These are phyloP conservation scores for Oreotrochilus melanogaster DNA, from an alignment of 2,113 vertebrate genomes.

Conservation along the genomic window DNA sequence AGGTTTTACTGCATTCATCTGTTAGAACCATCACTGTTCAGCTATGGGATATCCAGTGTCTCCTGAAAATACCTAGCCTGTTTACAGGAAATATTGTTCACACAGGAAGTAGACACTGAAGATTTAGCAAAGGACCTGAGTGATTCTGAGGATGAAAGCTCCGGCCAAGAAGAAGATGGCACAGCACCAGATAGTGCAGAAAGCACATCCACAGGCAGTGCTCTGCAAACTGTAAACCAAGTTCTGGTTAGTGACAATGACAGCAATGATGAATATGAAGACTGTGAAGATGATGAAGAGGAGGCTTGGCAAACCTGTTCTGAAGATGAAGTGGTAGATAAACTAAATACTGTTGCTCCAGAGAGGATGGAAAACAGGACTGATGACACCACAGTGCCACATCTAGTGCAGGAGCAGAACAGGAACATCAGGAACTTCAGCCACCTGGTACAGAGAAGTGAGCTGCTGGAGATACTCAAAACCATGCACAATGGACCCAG, in stretches of 20 bases:
- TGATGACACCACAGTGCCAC: background rate
- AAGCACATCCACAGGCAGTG: background rate
- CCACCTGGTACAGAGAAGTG: constrained; percentile 86
- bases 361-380: constrained; percentile 7
- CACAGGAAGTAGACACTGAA: constrained; percentile 75
- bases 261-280: constrained; percentile 76
- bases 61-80: background rate
- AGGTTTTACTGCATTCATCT: background rate
- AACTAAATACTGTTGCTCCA: background rate
- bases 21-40: background rate
- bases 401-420: background rate
- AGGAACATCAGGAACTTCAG: constrained; percentile 81
- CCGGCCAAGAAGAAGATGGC: background rate
- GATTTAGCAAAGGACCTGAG: background rate
- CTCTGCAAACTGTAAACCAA: background rate
- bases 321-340: constrained; percentile 76
- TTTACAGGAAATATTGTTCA: background rate
- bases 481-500: constrained; percentile 79
- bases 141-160: constrained; percentile 32
- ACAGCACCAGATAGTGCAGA: background rate
- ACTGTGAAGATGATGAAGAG: constrained; percentile 83
- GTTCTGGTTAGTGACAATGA: constrained; percentile 36
- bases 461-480: constrained; percentile 88
- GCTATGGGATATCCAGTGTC: background rate
- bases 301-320: constrained; percentile 90